phyloP scores from a whole-genome alignment of 2,113 vertebrate species.

The Xiphophorus couchianus region DNA sequence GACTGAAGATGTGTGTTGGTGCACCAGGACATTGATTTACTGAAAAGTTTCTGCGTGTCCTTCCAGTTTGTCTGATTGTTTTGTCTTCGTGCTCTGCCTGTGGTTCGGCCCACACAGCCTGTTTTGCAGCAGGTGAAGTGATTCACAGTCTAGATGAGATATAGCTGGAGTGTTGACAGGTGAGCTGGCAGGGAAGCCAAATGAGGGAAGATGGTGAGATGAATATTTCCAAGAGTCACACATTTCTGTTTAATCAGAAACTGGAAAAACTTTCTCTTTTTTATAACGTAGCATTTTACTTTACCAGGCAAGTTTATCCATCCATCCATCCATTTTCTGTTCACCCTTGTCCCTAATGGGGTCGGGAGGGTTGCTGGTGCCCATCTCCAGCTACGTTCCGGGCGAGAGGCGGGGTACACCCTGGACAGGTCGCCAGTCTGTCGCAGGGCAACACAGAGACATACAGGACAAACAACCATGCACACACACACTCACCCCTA shows the following conservation, averaged over 20 bases:
- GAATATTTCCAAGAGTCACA: not conserved
- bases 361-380: no score
- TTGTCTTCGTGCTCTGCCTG: conserved; percentile 2
- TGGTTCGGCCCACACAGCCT: conserved; percentile 1
- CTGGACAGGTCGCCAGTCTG: no score
- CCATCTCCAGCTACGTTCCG: no score
- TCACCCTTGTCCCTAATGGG: no score
- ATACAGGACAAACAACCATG: no score
- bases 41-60: not conserved
- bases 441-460: no score
- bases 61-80: not conserved
- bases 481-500: no score
- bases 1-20: not conserved
- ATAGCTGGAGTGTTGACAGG: conserved; percentile 24
- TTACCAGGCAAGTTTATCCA: not conserved
- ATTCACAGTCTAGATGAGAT: conserved; percentile 16
- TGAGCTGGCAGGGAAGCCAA: conserved; percentile 2
- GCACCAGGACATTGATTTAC: not conserved
- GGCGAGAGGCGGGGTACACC: no score
- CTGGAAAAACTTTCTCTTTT: not conserved
- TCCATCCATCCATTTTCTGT: no score
- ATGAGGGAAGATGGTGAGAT: not conserved
- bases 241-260: not conserved
- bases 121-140: conserved; percentile 12
- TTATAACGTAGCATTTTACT: not conserved